Percentiles rank a stretch among this genome's conserved stretches.
These are phyloP conservation scores for Megaceryle alcyon DNA, from an alignment of 2,797 vertebrate genomes.

Conservation along the genomic window DNA sequence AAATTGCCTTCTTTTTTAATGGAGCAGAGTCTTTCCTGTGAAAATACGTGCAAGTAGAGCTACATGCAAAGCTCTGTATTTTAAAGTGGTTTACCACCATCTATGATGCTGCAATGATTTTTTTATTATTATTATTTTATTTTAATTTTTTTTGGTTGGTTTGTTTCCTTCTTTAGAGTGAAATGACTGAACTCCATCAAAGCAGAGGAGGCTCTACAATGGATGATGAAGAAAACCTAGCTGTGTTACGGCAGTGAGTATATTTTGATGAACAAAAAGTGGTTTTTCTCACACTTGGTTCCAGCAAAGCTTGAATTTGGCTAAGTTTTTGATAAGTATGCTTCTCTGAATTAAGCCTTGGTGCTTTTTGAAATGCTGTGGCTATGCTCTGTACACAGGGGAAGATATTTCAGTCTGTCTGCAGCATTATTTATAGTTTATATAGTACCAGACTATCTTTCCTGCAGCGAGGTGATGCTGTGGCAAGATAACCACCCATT, in stretches of 20 bases:
- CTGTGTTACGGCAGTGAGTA: slow-evolving; percentile 90
- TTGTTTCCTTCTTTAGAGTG: slow-evolving; percentile 75
- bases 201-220: slow-evolving; percentile 85
- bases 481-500: not conserved
- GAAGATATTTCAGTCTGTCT: not conserved
- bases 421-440: not conserved
- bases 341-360: not conserved
- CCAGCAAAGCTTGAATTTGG: not conserved
- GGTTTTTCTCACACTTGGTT: not conserved
- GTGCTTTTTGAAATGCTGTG: not conserved
- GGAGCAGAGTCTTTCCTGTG: not conserved
- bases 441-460: not conserved
- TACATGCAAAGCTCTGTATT: not conserved
- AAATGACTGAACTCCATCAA: slow-evolving; percentile 79
- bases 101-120: not conserved
- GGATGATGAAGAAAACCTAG: slow-evolving; percentile 95
- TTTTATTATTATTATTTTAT: not conserved
- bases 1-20: not conserved
- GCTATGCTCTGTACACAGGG: not conserved
- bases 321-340: not conserved
- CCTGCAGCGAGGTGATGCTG: not conserved
- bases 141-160: too few relatives aligned
- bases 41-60: not conserved
- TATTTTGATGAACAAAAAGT: not conserved
- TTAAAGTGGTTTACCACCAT: not conserved